Percentiles rank a stretch among this genome's conserved stretches.
Evolutionary conservation across 2,113 vertebrate species (phyloP).

Genomic region (Leucoraja erinaceus): DNA sequence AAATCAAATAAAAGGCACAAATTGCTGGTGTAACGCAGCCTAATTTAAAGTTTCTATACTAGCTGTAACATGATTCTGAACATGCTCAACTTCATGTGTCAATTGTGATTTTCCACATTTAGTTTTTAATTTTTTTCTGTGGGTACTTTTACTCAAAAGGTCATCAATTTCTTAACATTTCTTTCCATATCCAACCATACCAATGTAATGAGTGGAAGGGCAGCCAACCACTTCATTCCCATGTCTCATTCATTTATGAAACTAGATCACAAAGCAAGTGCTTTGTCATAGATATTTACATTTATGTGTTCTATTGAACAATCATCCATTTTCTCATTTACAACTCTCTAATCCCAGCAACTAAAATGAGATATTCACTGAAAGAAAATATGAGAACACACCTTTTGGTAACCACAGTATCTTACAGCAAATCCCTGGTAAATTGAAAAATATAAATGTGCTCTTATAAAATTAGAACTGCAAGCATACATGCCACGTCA

Average conservation of each 20-base stretch:
- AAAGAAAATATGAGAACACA: constrained; percentile 13
- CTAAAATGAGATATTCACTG: not conserved
- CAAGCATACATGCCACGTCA: not conserved
- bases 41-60: not conserved
- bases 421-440: not conserved
- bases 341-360: not conserved
- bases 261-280: not conserved
- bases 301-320: not conserved
- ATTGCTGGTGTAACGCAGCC: too few species aligned
- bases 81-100: not conserved
- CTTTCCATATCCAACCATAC: not conserved
- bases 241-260: not conserved
- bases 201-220: not conserved
- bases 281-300: not conserved
- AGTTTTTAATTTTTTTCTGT: not conserved
- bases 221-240: not conserved
- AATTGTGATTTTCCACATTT: not conserved
- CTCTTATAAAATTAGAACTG: not conserved
- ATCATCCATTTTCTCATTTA: not conserved
- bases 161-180: not conserved
- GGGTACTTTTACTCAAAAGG: not conserved
- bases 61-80: not conserved
- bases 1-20: not conserved
- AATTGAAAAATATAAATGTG: constrained; percentile 6
- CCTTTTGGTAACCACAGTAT: not conserved